Conservation (phyloP, 2,797 vertebrate genomes). For the Graptemys geographica region DNA sequence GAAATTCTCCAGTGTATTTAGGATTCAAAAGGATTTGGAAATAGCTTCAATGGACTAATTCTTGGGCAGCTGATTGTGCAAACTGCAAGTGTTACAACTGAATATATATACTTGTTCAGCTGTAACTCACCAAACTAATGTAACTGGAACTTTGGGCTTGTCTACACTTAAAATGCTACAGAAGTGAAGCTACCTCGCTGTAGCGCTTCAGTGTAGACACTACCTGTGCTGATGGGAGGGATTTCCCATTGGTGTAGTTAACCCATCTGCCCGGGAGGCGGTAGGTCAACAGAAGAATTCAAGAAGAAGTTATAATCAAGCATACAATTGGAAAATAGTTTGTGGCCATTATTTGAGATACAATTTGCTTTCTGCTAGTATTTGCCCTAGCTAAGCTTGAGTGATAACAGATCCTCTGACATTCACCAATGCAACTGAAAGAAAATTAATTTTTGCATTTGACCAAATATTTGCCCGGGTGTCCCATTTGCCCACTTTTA, state of each 20-base stretch:
- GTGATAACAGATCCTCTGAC: fast-evolving
- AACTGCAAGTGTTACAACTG: fast-evolving
- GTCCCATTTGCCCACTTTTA: fast-evolving
- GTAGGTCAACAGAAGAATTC: not conserved
- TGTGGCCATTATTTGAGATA: not conserved
- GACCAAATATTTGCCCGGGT: not conserved
- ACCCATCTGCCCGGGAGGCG: not conserved
- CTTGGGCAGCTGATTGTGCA: fast-evolving
- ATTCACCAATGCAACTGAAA: not conserved
- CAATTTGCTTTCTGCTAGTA: not conserved
- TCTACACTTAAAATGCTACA: not conserved
- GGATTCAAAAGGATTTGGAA: not conserved
- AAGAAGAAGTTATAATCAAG: not conserved
- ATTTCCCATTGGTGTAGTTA: not conserved
- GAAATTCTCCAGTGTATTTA: not conserved
- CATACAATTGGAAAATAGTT: no score
- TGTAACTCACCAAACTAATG: not conserved
- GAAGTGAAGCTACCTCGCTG: not conserved
- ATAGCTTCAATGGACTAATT: not conserved
- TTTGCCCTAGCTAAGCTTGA: no score
- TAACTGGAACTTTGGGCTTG: not conserved
- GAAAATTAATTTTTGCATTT: fast-evolving
- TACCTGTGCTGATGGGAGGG: not conserved
- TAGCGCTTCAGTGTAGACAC: not conserved
- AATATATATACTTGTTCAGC: not conserved